Evolutionary conservation across 2,113 vertebrate species (phyloP).

Genomic region (Eubucco bourcierii): DNA sequence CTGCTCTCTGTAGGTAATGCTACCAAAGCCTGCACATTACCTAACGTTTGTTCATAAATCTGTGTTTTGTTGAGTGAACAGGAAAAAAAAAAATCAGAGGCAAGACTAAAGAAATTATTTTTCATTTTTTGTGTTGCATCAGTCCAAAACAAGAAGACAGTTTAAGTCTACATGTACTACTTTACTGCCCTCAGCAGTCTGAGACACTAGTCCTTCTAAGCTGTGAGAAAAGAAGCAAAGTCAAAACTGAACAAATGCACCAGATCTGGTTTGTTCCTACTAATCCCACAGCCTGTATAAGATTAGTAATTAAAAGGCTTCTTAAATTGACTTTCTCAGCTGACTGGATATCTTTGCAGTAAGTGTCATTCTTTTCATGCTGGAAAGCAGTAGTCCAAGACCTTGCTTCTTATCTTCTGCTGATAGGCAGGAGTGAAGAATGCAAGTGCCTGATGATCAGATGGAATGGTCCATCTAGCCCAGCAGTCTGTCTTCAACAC

Average conservation of each 20-base stretch:
- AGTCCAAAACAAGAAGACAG: not conserved
- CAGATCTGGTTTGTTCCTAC: not conserved
- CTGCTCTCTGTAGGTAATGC: not conserved
- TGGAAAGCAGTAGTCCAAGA: not conserved
- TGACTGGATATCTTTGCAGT: not conserved
- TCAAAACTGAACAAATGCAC: not conserved
- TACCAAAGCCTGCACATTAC: not conserved
- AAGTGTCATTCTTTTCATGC: not conserved
- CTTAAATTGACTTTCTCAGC: not conserved
- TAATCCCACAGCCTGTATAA: not conserved
- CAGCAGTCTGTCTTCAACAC: not conserved
- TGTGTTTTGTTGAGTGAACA: not conserved
- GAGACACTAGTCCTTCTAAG: not conserved
- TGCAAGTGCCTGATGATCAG: fast-evolving
- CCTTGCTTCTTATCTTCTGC: not conserved
- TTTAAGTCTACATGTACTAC: not conserved
- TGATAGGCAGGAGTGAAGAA: not conserved
- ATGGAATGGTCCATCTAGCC: not conserved
- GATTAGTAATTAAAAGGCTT: not conserved
- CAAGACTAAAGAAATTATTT: not conserved
- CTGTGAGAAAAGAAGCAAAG: not conserved
- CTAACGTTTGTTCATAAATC: not conserved
- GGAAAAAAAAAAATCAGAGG: not conserved
- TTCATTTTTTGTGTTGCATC: not conserved
- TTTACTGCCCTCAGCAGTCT: not conserved